Conservation (phyloP, 64 coral and sea anemone species). For the Platygyra sinensis region DNA sequence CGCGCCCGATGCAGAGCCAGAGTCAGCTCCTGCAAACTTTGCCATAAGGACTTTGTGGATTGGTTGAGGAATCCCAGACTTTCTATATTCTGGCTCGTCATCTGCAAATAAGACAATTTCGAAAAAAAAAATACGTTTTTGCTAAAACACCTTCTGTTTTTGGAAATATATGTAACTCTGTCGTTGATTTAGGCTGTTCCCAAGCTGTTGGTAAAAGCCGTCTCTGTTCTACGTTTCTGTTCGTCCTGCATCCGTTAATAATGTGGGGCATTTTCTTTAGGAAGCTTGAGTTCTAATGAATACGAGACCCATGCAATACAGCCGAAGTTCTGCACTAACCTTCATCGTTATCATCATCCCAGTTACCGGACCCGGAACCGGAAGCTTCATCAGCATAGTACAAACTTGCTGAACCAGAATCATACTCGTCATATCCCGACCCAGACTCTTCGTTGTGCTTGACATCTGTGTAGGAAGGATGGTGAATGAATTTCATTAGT, state of each 20-base stretch:
- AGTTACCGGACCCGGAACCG: conserved; percentile 19
- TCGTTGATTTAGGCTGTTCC: too few relatives aligned
- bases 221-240: too few relatives aligned
- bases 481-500: background rate
- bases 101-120: background rate
- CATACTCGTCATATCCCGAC: conserved; percentile 9
- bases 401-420: conserved; percentile 30
- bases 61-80: conserved; percentile 58
- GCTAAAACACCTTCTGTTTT: too few relatives aligned
- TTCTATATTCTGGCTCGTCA: conserved; percentile 17
- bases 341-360: conserved; percentile 21
- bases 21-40: conserved; percentile 1
- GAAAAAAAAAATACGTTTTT: too few relatives aligned
- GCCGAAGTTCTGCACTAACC: background rate
- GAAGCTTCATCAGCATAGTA: conserved; percentile 43
- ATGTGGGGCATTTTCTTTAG: too few relatives aligned
- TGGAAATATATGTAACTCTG: too few relatives aligned
- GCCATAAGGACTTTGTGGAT: conserved; percentile 51
- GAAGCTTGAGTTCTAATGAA: too few relatives aligned
- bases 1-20: conserved; percentile 18
- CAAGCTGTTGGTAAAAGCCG: too few relatives aligned
- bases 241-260: too few relatives aligned
- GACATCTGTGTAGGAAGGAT: background rate
- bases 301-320: background rate
- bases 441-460: conserved; percentile 7